These are phyloP conservation scores for Hyles lineata DNA, from an alignment of 2,888 invertebrate species.

Conservation along the genomic window DNA sequence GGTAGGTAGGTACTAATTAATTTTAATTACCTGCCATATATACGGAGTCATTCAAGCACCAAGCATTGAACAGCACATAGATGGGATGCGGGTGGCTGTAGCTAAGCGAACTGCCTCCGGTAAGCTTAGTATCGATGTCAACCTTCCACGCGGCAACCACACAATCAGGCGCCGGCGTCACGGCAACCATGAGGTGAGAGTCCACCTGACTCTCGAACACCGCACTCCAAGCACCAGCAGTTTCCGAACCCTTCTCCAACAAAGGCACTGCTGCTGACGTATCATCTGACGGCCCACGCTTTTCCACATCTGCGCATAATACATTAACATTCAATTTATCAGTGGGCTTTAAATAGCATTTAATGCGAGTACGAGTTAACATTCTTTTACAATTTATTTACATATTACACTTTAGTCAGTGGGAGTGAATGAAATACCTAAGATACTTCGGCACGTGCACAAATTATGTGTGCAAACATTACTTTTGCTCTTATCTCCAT, in stretches of 20 bases:
- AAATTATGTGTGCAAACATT: too few relatives aligned
- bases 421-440: background rate
- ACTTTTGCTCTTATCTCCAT: too few relatives aligned
- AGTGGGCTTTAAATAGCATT: constrained; percentile 46
- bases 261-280: constrained; percentile 91
- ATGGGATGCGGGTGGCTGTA: constrained; percentile 91
- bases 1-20: background rate
- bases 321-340: constrained; percentile 42
- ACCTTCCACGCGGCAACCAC: constrained; percentile 93
- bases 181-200: constrained; percentile 86
- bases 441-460: too few relatives aligned
- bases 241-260: constrained; percentile 85
- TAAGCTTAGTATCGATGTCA: constrained; percentile 92
- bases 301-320: constrained; percentile 86
- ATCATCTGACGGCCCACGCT: constrained; percentile 92
- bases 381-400: background rate
- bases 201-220: constrained; percentile 88
- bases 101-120: constrained; percentile 88
- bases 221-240: constrained; percentile 89
- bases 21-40: constrained; percentile 85
- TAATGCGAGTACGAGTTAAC: constrained; percentile 10
- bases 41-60: constrained; percentile 90
- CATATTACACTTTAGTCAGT: background rate
- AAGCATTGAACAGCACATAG: constrained; percentile 95
- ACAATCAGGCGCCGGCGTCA: constrained; percentile 89